A percentile compares a stretch with the other conserved stretches of the same genome.
These are phyloP conservation scores for Periophthalmus modestus DNA, from an alignment of 2,113 vertebrate species.

Conservation along the genomic window DNA sequence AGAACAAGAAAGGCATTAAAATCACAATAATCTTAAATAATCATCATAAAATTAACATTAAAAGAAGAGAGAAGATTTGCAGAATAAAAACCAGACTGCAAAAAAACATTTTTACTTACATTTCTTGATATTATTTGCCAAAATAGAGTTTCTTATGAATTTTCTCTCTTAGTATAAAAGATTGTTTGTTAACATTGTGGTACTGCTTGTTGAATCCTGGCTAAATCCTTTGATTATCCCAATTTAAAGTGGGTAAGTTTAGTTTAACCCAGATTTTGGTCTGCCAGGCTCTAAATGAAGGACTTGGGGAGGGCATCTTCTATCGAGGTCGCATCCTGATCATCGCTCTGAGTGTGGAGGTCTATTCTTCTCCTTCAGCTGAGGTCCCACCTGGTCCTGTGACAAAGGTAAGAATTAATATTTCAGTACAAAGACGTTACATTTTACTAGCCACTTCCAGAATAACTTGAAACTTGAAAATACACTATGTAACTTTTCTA, in stretches of 20 bases:
- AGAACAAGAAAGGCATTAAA: too few species aligned
- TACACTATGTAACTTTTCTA: too few species aligned
- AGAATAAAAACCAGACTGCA: too few species aligned
- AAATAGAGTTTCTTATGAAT: not conserved
- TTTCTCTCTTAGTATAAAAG: not conserved
- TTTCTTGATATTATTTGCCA: not conserved
- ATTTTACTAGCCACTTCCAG: too few species aligned
- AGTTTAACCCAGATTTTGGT: not conserved
- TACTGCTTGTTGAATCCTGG: not conserved
- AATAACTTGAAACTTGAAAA: too few species aligned
- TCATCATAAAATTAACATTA: too few species aligned
- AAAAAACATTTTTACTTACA: not conserved
- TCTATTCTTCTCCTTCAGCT: conserved; percentile 75
- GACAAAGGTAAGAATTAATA: conserved; percentile 37
- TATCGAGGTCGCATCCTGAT: conserved; percentile 87
- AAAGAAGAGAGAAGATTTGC: too few species aligned
- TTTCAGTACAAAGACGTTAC: too few species aligned
- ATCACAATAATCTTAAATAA: too few species aligned
- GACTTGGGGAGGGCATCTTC: conserved; percentile 85
- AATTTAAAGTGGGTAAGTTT: too few species aligned
- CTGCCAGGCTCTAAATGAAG: conserved; percentile 83
- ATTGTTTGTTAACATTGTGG: not conserved
- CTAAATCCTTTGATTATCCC: too few species aligned
- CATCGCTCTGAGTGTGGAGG: conserved; percentile 80
- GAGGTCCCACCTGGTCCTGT: conserved; percentile 66